Evolutionary conservation across 2,797 vertebrate genomes (phyloP).

Genomic region (Gallinago stenura): DNA sequence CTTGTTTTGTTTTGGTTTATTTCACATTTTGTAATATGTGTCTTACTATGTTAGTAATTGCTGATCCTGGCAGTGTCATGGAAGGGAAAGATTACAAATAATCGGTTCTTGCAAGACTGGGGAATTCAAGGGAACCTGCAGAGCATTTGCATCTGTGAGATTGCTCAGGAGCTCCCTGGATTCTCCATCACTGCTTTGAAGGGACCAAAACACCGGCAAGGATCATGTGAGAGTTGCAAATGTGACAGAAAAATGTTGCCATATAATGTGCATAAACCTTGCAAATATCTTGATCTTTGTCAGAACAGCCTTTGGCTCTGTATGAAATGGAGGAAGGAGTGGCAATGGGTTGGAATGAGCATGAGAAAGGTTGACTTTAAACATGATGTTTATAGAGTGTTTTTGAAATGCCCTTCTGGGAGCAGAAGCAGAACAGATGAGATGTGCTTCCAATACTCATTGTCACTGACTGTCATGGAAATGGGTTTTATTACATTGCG

Average conservation of each 20-base stretch:
- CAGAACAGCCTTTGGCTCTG: not conserved
- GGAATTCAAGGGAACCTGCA: not conserved
- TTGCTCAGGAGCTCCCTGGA: not conserved
- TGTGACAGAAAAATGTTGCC: conserved; percentile 16
- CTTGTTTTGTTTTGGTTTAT: not conserved
- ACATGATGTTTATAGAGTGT: not conserved
- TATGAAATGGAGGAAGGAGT: not conserved
- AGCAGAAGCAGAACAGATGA: not conserved
- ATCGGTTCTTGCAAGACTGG: not conserved
- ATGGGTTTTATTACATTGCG: conserved; percentile 65
- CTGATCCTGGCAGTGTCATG: conserved; percentile 27
- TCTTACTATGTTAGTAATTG: not conserved
- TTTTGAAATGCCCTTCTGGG: conserved; percentile 52
- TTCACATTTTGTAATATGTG: not conserved
- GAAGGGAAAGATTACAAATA: conserved; percentile 21
- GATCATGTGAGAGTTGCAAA: not conserved
- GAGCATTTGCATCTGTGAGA: not conserved
- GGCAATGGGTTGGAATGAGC: not conserved
- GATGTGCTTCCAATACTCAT: not conserved
- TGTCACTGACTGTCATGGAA: not conserved
- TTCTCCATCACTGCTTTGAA: conserved; percentile 23
- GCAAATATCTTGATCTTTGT: not conserved
- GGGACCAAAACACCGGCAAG: not conserved
- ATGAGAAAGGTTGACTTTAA: not conserved
- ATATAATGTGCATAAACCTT: not conserved